Evolutionary conservation across 2,888 invertebrate genomes (phyloP).

Genomic region (Cancer borealis): DNA sequence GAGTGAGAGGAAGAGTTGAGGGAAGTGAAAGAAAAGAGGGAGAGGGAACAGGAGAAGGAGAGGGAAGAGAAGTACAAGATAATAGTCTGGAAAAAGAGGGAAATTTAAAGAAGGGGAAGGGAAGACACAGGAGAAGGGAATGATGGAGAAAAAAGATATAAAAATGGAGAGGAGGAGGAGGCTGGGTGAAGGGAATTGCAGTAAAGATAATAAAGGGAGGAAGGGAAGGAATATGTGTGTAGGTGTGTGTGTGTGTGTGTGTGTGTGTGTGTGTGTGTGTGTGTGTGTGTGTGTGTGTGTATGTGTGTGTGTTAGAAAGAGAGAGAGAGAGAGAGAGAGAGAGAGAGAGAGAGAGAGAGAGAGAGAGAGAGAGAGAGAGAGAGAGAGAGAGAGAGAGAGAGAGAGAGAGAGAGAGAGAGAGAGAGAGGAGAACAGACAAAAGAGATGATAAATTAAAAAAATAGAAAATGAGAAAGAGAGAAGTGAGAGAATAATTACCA

Average conservation of each 20-base stretch:
- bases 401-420: background rate
- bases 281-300: no score
- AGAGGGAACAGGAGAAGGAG: background rate
- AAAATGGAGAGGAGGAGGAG: no score
- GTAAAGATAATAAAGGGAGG: no score
- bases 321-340: background rate
- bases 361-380: conserved; percentile 12
- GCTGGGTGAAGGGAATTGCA: no score
- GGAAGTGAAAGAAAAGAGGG: background rate
- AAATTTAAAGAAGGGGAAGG: background rate
- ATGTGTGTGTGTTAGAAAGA: background rate
- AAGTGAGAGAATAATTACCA: background rate
- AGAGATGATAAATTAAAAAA: background rate
- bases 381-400: background rate
- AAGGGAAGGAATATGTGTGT: no score
- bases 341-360: background rate
- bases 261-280: no score
- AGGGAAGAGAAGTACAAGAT: background rate
- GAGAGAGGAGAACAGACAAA: background rate
- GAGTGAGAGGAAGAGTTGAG: background rate
- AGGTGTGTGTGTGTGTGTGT: no score
- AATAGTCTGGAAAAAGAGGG: background rate
- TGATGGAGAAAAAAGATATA: no score
- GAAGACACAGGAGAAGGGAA: no score
- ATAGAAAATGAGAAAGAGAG: background rate